phyloP scores from a whole-genome alignment of 1,140 invertebrate genomes.

The Bombyx mori region ASM3026992v2 NC_085127.1:9442001-9442500 shows the following conservation, averaged over 20 bases:
- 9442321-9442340: no score
- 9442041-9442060: background rate
- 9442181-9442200: background rate
- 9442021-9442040: background rate
- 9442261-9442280: no score
- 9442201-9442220: background rate
- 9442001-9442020: background rate
- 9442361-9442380: no score
- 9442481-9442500: no score
- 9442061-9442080: background rate
- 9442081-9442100: background rate
- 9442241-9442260: background rate
- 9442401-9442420: no score
- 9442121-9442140: background rate
- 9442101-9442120: background rate
- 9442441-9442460: no score
- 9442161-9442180: background rate
- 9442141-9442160: background rate
- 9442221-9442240: constrained; percentile 1
- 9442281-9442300: no score
- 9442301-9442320: no score
- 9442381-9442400: no score
- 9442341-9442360: no score
- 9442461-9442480: no score
- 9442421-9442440: no score